These are phyloP conservation scores for Gorsachius magnificus DNA, from an alignment of 2,797 vertebrate species.

Conservation along the genomic window DNA sequence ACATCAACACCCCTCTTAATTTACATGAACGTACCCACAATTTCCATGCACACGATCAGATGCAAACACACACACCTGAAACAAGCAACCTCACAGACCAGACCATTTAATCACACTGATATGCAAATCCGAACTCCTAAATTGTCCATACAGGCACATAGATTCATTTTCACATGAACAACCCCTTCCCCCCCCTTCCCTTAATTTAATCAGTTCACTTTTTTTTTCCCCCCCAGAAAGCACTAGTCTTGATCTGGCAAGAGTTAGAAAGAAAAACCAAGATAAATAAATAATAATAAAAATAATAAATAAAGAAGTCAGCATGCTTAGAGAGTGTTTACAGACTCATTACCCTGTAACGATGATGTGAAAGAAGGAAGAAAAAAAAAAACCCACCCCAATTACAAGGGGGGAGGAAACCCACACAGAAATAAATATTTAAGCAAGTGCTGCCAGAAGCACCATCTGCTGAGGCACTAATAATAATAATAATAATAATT, in stretches of 20 bases:
- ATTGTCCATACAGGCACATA: not conserved
- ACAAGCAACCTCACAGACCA: not conserved
- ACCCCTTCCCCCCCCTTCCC: not conserved
- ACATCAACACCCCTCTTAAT: not conserved
- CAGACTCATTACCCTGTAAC: slow-evolving; percentile 85
- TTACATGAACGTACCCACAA: not conserved
- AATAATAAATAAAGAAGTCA: slow-evolving; percentile 73
- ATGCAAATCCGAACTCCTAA: not conserved
- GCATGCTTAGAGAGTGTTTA: slow-evolving; percentile 79
- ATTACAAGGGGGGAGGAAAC: slow-evolving; percentile 79
- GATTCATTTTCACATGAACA: not conserved
- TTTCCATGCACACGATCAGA: not conserved
- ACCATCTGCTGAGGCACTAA: slow-evolving; percentile 88
- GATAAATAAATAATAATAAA: slow-evolving; percentile 76
- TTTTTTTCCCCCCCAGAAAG: not conserved
- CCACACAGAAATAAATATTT: slow-evolving; percentile 91
- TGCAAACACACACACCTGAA: not conserved
- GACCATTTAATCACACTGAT: not conserved
- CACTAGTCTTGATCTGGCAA: slow-evolving; percentile 26
- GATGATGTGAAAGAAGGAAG: slow-evolving; percentile 76
- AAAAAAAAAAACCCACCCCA: slow-evolving; percentile 76
- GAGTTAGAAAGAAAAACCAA: slow-evolving; percentile 61
- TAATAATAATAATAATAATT: slow-evolving; percentile 68
- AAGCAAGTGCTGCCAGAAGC: slow-evolving; percentile 88
- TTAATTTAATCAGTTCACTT: not conserved